phyloP scores from a whole-genome alignment of 2,797 vertebrate species.

The Cercopithecus mitis region DNA sequence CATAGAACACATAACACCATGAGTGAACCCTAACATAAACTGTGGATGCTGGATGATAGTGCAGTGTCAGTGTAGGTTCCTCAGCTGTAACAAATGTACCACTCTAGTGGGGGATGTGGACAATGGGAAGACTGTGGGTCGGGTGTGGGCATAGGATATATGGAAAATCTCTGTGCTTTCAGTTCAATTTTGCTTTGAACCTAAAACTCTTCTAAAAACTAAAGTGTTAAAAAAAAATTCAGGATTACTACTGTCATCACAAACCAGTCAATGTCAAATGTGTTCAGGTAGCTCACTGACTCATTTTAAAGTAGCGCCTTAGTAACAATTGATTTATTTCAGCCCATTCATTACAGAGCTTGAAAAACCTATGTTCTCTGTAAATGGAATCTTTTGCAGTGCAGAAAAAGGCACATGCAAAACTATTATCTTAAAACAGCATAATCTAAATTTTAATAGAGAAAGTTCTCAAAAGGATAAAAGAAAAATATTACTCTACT shows the following conservation, averaged over 20 bases:
- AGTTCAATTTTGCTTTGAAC: background rate
- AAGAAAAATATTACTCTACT: conserved; percentile 49
- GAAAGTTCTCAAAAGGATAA: background rate
- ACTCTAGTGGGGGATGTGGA: background rate
- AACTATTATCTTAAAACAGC: background rate
- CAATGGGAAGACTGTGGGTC: background rate
- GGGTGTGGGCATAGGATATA: accelerated
- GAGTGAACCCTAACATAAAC: background rate
- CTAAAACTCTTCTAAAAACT: background rate
- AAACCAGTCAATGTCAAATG: background rate
- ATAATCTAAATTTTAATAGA: conserved; percentile 62
- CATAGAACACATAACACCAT: background rate
- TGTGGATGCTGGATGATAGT: background rate
- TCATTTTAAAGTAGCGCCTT: background rate
- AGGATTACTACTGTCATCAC: background rate
- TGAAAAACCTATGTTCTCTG: background rate
- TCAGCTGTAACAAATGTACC: background rate
- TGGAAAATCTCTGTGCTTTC: background rate
- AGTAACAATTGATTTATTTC: background rate
- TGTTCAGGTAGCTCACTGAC: background rate
- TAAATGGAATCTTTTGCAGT: background rate
- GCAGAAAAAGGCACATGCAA: conserved; percentile 13
- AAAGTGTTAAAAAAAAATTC: background rate
- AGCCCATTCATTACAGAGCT: background rate
- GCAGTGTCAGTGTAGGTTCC: background rate